Percentiles rank a stretch among this genome's conserved stretches.
Evolutionary conservation across 2,797 vertebrate species (phyloP).

Genomic region (Threskiornis aethiopicus): DNA sequence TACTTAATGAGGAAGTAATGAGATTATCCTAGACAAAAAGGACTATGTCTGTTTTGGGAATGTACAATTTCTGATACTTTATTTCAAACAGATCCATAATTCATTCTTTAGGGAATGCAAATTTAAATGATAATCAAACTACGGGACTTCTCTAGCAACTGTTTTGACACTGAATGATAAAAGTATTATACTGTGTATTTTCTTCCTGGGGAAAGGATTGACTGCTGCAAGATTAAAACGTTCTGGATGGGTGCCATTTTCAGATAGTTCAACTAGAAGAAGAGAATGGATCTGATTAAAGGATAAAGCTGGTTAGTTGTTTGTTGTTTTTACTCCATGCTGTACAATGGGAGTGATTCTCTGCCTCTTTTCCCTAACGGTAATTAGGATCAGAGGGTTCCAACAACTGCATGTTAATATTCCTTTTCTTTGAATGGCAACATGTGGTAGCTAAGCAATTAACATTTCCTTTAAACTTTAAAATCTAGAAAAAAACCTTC

Average conservation of each 20-base stretch:
- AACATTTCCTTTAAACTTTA: background rate
- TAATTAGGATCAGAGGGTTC: background rate
- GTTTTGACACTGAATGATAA: background rate
- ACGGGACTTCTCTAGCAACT: background rate
- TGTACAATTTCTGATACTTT: background rate
- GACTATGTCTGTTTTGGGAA: background rate
- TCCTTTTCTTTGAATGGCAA: background rate
- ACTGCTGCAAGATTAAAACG: background rate
- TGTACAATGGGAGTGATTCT: background rate
- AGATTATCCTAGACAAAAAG: conserved; percentile 27
- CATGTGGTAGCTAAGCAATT: background rate
- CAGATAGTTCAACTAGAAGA: background rate
- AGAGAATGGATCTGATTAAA: conserved; percentile 21
- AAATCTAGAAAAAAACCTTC: background rate
- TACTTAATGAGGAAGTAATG: conserved; percentile 37
- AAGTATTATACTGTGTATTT: background rate
- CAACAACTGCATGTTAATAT: background rate
- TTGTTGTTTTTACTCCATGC: background rate
- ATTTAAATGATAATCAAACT: conserved; percentile 18
- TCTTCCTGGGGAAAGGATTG: background rate
- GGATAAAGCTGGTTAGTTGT: conserved; percentile 9
- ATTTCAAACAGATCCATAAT: background rate
- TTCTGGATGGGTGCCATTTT: conserved; percentile 30
- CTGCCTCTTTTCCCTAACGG: background rate
- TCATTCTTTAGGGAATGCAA: background rate